These are phyloP conservation scores for Pyralis farinalis DNA, from an alignment of 2,888 invertebrate genomes.

Conservation along the genomic window DNA sequence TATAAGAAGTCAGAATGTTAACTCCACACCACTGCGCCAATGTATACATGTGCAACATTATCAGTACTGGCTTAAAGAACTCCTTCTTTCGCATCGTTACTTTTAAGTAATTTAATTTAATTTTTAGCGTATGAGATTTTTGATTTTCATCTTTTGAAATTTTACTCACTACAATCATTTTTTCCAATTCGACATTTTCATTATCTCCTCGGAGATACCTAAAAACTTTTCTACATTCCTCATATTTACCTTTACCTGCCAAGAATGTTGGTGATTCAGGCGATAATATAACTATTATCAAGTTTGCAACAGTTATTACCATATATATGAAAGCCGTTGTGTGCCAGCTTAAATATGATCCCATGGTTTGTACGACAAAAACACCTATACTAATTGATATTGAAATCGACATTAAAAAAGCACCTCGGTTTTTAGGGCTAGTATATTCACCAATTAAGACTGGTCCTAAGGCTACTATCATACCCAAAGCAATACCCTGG, in stretches of 20 bases:
- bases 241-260: slow-evolving; percentile 69
- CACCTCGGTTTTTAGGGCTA: slow-evolving; percentile 80
- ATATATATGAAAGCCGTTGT: slow-evolving; percentile 68
- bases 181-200: slow-evolving; percentile 54
- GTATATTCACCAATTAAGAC: slow-evolving; percentile 77
- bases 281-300: slow-evolving; percentile 48
- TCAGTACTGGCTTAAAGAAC: slow-evolving; percentile 65
- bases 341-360: slow-evolving; percentile 79
- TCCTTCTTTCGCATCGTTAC: slow-evolving; percentile 30
- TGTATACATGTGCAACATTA: slow-evolving; percentile 20
- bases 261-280: slow-evolving; percentile 85
- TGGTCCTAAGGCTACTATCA: slow-evolving; percentile 62
- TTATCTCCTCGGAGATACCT: slow-evolving; percentile 76
- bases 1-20: slow-evolving; percentile 15
- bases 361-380: slow-evolving; percentile 80
- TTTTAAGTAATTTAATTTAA: slow-evolving; percentile 6
- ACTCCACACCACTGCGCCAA: slow-evolving; percentile 20
- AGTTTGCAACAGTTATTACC: slow-evolving; percentile 57
- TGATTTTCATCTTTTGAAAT: slow-evolving; percentile 10
- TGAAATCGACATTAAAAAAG: slow-evolving; percentile 78
- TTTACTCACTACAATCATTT: slow-evolving; percentile 41
- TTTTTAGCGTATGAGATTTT: neutral
- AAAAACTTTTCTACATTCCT: slow-evolving; percentile 76
- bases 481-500: slow-evolving; percentile 66
- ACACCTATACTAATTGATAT: slow-evolving; percentile 80